These are phyloP conservation scores for Polietes domitor DNA, from an alignment of 2,888 invertebrate genomes.

Conservation along the genomic window DNA sequence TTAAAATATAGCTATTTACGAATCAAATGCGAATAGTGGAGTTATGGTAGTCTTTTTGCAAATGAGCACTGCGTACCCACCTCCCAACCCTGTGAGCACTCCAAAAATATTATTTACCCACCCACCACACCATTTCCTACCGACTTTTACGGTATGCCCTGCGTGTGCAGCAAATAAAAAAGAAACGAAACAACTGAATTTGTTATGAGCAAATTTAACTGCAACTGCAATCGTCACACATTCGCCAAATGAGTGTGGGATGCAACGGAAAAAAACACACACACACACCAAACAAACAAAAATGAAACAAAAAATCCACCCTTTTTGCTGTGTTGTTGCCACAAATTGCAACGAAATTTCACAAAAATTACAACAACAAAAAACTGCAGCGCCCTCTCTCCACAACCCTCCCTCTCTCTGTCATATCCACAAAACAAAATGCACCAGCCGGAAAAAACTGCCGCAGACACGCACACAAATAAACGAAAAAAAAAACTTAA, in stretches of 20 bases:
- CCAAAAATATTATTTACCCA: too few species aligned
- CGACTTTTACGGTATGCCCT: conserved; percentile 13
- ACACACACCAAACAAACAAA: conserved; percentile 56
- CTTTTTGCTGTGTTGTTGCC: conserved; percentile 72
- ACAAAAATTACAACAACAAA: conserved; percentile 69
- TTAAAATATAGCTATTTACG: too few species aligned
- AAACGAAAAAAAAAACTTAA: conserved; percentile 49
- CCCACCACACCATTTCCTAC: not conserved
- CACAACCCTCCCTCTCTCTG: not conserved
- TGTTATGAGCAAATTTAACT: conserved; percentile 71
- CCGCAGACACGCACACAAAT: conserved; percentile 61
- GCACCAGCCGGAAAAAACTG: conserved; percentile 35
- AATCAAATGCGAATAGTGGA: too few species aligned
- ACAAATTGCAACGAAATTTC: conserved; percentile 78
- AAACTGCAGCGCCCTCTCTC: not conserved
- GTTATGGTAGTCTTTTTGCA: too few species aligned
- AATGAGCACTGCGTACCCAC: too few species aligned
- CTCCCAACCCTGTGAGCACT: too few species aligned
- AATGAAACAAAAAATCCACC: conserved; percentile 72
- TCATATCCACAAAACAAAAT: conserved; percentile 42
- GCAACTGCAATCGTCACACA: conserved; percentile 59
- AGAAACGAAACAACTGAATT: conserved; percentile 65
- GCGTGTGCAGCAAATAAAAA: conserved; percentile 31
- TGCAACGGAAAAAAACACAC: conserved; percentile 71
- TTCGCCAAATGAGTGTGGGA: conserved; percentile 76